A percentile compares a stretch with the other conserved stretches of the same genome.
Conservation (phyloP, 1,140 invertebrate species). For the Melanaphis sacchari region DNA sequence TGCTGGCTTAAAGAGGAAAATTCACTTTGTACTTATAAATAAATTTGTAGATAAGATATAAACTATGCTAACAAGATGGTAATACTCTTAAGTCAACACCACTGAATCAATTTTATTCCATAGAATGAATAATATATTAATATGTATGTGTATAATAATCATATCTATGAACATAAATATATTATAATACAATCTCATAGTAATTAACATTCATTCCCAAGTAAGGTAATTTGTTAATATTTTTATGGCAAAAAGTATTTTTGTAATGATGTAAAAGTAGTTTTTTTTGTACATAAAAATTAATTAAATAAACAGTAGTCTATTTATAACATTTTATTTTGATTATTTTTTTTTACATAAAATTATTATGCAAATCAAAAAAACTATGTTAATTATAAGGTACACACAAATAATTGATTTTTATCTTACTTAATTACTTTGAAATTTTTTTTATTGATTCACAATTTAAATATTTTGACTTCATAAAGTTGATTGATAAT, state of each 20-base stretch:
- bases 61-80: background rate
- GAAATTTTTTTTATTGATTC: too few relatives aligned
- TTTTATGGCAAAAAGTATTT: background rate
- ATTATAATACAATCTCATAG: background rate
- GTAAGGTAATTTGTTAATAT: slow-evolving; percentile 28
- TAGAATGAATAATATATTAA: background rate
- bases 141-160: background rate
- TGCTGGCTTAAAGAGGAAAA: background rate
- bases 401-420: background rate
- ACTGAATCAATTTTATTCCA: background rate
- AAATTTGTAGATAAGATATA: background rate
- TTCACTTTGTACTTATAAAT: background rate
- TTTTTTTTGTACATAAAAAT: background rate
- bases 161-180: background rate
- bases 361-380: background rate
- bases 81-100: background rate
- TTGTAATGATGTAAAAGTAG: background rate
- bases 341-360: background rate
- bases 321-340: background rate
- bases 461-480: background rate
- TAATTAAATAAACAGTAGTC: background rate
- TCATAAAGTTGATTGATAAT: background rate
- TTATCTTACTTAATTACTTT: background rate
- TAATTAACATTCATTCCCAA: background rate
- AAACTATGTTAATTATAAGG: background rate